Percentiles rank a stretch among this genome's conserved stretches.
phyloP scores from a whole-genome alignment of 2,797 vertebrate species.

The Smutsia temminckii region DNA sequence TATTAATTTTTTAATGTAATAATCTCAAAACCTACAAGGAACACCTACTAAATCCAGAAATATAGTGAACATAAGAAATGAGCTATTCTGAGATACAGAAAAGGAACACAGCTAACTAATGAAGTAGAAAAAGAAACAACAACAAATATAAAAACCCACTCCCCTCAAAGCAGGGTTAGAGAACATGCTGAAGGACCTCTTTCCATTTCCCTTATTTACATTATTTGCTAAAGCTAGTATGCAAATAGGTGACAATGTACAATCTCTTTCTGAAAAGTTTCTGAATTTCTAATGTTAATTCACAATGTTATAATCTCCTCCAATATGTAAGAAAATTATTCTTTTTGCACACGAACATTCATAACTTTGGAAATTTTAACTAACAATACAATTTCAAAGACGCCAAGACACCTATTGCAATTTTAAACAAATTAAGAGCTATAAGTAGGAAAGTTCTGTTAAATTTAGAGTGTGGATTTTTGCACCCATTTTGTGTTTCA shows the following conservation, averaged over 20 bases:
- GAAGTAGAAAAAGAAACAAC: conserved; percentile 1
- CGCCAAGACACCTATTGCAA: conserved; percentile 79
- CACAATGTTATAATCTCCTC: conserved; percentile 57
- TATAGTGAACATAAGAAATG: not conserved
- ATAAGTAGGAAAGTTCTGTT: conserved; percentile 65
- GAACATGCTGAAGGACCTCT: not conserved
- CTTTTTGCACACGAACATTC: not conserved
- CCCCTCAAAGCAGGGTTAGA: not conserved
- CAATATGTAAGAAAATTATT: conserved; percentile 49
- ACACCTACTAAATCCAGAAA: conserved; percentile 45
- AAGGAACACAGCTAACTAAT: conserved; percentile 32
- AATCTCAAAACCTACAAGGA: conserved; percentile 47
- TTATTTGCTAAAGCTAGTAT: conserved; percentile 59
- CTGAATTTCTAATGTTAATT: conserved; percentile 53
- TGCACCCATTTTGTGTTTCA: conserved; percentile 86
- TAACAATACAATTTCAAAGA: conserved; percentile 69
- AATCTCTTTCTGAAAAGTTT: conserved; percentile 65
- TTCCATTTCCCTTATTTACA: conserved; percentile 17
- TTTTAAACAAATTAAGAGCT: conserved; percentile 67
- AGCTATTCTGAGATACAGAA: conserved; percentile 68
- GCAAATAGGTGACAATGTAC: conserved; percentile 71
- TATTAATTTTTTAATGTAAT: conserved; percentile 20
- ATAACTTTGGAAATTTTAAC: conserved; percentile 65
- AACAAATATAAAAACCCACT: not conserved
- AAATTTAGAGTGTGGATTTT: conserved; percentile 88